Percentiles rank a stretch among this genome's conserved stretches.
These are phyloP conservation scores for Philonicus albiceps DNA, from an alignment of 2,888 invertebrate genomes.

Conservation along the genomic window DNA sequence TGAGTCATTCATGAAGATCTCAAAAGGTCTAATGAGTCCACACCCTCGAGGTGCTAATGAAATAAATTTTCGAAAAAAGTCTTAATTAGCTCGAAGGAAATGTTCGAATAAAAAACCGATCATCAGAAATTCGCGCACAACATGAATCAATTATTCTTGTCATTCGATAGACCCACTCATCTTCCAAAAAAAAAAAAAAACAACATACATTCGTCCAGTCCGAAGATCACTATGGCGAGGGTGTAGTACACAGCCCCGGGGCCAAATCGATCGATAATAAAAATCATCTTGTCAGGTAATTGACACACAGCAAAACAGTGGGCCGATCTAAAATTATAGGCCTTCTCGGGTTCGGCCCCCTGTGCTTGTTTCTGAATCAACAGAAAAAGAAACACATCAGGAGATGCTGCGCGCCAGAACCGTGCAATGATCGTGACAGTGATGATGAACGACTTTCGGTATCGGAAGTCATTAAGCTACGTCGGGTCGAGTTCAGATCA, in stretches of 20 bases:
- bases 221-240: background rate
- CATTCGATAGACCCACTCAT: slow-evolving; percentile 3
- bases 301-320: background rate
- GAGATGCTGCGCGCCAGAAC: background rate
- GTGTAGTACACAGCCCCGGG: background rate
- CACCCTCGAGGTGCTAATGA: background rate
- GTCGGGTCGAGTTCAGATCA: background rate
- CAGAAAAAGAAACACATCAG: background rate
- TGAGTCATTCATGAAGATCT: background rate
- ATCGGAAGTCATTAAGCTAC: slow-evolving; percentile 28
- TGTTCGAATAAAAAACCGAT: background rate
- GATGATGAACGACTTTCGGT: slow-evolving; percentile 19
- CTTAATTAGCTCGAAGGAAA: background rate
- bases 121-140: background rate
- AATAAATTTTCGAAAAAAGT: background rate
- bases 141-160: background rate
- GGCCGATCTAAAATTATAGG: background rate
- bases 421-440: background rate
- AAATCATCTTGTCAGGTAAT: background rate
- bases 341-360: background rate
- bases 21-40: background rate
- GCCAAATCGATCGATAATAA: background rate
- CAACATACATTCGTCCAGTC: background rate
- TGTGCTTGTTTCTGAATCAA: background rate
- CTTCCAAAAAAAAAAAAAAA: background rate